phyloP scores from a whole-genome alignment of 2,888 invertebrate species.

The Hirtodrosophila trivittata region DNA sequence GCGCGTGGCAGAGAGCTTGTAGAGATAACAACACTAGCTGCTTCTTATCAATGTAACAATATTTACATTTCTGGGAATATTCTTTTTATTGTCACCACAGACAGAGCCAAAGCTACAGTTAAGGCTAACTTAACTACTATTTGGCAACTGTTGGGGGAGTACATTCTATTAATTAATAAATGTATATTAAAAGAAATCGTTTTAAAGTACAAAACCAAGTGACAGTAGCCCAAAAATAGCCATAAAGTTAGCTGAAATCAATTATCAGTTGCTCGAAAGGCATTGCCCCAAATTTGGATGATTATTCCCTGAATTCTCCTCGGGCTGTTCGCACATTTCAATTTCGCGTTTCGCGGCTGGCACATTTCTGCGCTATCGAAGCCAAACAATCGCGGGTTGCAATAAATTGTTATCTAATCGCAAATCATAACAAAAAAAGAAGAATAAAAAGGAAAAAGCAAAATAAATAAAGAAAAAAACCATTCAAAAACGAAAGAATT shows the following conservation, averaged over 20 bases:
- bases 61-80: slow-evolving; percentile 76
- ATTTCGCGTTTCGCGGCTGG: slow-evolving; percentile 22
- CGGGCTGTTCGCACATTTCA: not conserved
- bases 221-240: slow-evolving; percentile 65
- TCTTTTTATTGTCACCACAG: slow-evolving; percentile 1
- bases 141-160: slow-evolving; percentile 47
- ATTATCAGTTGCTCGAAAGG: slow-evolving; percentile 45
- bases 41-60: slow-evolving; percentile 72
- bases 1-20: slow-evolving; percentile 26
- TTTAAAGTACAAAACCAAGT: slow-evolving; percentile 45
- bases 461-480: slow-evolving; percentile 66
- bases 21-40: slow-evolving; percentile 38
- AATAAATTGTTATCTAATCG: slow-evolving; percentile 77
- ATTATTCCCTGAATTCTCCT: slow-evolving; percentile 4
- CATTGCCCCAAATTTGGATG: slow-evolving; percentile 7
- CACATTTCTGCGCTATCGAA: slow-evolving; percentile 51
- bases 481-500: slow-evolving; percentile 63
- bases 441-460: slow-evolving; percentile 42
- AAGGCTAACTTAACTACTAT: slow-evolving; percentile 13
- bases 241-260: slow-evolving; percentile 65
- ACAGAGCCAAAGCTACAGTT: not conserved
- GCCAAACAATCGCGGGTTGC: slow-evolving; percentile 64
- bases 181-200: slow-evolving; percentile 15
- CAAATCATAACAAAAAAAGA: slow-evolving; percentile 70
- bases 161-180: slow-evolving; percentile 46